These are phyloP conservation scores for Labroides dimidiatus DNA, from an alignment of 2,797 vertebrate species.

Conservation along the genomic window DNA sequence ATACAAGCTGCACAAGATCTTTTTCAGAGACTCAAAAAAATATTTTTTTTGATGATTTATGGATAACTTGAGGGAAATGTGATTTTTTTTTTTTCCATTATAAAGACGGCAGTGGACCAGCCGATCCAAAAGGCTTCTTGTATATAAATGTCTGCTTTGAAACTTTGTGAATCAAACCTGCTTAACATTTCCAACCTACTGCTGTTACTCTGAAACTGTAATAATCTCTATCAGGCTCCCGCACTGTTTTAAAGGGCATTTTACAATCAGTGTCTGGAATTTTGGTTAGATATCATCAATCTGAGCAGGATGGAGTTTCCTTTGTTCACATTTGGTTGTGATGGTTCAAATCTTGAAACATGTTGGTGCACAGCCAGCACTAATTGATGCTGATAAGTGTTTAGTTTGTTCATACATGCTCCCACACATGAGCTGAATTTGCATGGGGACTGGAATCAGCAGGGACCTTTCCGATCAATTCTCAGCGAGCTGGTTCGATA, in stretches of 20 bases:
- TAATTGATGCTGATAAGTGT: not conserved
- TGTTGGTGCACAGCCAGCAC: not conserved
- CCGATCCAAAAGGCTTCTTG: no score
- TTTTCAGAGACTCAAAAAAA: no score
- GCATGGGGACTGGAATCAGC: not conserved
- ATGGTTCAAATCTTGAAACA: not conserved
- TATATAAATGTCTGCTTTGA: not conserved
- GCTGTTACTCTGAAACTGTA: constrained; percentile 2
- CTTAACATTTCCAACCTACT: not conserved
- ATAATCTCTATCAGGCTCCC: not conserved
- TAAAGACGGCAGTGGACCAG: no score
- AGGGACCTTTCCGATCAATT: not conserved
- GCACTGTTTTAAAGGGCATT: not conserved
- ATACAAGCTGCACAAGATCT: no score
- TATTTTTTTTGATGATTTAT: no score
- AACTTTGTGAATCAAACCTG: not conserved
- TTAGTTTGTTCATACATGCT: not conserved
- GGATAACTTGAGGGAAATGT: no score
- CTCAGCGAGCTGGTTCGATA: constrained; percentile 7
- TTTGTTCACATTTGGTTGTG: not conserved
- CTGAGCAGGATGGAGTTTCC: not conserved
- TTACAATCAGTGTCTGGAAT: constrained; percentile 4
- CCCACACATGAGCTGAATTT: constrained; percentile 1
- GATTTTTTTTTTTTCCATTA: no score
- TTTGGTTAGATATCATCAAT: not conserved